These are phyloP conservation scores for Lasioglossum figueresi DNA, from an alignment of 2,888 invertebrate genomes.

Conservation along the genomic window DNA sequence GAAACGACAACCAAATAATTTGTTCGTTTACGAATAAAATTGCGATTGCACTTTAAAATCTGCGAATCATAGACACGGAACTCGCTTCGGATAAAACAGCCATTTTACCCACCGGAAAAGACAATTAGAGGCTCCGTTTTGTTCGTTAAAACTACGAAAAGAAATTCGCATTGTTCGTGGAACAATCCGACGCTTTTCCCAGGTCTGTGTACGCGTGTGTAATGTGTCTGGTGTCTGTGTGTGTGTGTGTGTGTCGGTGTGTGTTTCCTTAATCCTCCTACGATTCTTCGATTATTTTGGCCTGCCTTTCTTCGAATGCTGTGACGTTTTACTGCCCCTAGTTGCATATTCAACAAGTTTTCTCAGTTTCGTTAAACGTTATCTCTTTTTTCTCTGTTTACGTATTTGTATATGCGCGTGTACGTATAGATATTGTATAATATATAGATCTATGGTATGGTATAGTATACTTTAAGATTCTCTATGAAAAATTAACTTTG, in stretches of 20 bases:
- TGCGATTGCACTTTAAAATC: not conserved
- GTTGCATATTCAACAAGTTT: conserved; percentile 61
- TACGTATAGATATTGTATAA: conserved; percentile 11
- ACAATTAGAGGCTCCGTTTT: not conserved
- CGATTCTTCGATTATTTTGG: conserved; percentile 38
- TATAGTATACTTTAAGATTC: conserved; percentile 42
- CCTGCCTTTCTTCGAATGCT: conserved; percentile 49
- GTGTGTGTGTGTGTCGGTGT: not conserved
- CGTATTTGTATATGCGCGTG: conserved; percentile 12
- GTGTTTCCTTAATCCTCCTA: conserved; percentile 26
- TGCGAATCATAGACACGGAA: not conserved
- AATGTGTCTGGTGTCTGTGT: not conserved
- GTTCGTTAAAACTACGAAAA: not conserved
- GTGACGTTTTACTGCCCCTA: conserved; percentile 45
- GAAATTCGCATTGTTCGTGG: not conserved
- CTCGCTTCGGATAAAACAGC: not conserved
- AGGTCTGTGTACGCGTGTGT: not conserved
- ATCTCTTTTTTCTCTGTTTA: conserved; percentile 11
- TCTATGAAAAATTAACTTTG: conserved; percentile 54
- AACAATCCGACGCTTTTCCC: conserved; percentile 8
- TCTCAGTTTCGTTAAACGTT: conserved; percentile 54
- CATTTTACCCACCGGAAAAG: not conserved
- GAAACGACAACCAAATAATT: not conserved
- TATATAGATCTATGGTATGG: conserved; percentile 10
- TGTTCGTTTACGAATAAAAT: not conserved